Evolutionary conservation across 2,113 vertebrate genomes (phyloP), one percentile per base, ranked within the genome.

Genomic region (Cyprinodon brontotheroides): DNA sequence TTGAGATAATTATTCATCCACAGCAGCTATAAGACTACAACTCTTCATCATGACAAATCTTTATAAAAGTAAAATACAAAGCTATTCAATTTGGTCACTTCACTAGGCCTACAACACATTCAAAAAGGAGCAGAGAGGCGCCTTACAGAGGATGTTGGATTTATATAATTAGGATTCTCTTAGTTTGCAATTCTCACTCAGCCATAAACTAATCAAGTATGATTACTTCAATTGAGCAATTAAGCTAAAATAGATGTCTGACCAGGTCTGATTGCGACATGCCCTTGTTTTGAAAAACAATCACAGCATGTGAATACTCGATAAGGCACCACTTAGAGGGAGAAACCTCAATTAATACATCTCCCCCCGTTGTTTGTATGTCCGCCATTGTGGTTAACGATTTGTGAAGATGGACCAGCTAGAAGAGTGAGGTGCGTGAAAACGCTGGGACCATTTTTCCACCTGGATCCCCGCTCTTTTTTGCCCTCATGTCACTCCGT

Each of bases 141-240:
- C 67, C 61, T 76, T 62, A 59, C 39, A 76, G 17, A 74, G 74
- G 40, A 76, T n/a, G 39, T 41, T 63, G 14, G 50, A 80, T 70
- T 61, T 41, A 68, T 78, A 65, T 70, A 50, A 87, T 86, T 86
- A 40, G 48, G 20, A 72, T 77, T 79, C 59, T 75, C 70, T 86
- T 82, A 79, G 80, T 64, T 70, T 70, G 66, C 5, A 69, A 64
- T 68, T 53, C 72, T 72, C 62, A 65, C 69, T 82, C 70, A 74
- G 53, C 69, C 79, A n/a, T 11, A 4, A 61, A 72, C 76, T 83
- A 84, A 85, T 85, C 78, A 87, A 86, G 73, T 47, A 59, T 82
- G 76, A 89, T 90, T 85, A 86, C 85, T 82, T 83, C 78, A 81
- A 87, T 86, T 82, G 77, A 72, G 66, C 79, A 83, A 87, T 87